Evolutionary conservation across 2,888 invertebrate species (phyloP), one percentile per base, ranked within the genome.

Genomic region (Taenaris catops): DNA sequence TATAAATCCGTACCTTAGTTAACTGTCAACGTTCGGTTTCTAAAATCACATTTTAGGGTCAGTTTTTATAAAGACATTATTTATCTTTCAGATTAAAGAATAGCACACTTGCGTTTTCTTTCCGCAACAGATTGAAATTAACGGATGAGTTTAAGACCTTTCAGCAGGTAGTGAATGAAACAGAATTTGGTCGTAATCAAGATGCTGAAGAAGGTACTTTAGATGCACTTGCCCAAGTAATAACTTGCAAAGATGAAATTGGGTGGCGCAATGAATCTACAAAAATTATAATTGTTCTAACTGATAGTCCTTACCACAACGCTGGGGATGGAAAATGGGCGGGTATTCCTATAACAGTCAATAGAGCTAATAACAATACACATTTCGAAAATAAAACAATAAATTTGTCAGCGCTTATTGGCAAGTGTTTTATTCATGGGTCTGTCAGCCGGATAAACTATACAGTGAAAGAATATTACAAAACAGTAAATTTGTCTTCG

Each of bases 201-300:
- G 94, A 94, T 58, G 56, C 70, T 1, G 94, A 93, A 0, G 96
- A 96, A 75, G 95, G 96, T 3, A 95, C 96, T 0, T 89, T 97
- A 27, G 96, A 97, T 64, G 97, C 95, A 2, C 87, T 97, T 11
- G 93, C 96, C 87, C 97, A 96, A 75, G 74, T 63, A 0, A 59
- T 81, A 40, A 92, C 91, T 2, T 93, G 93, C 54, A 73, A 89
- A 46, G 53, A 91, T 6, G 69, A 89, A 49, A 93, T 96, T 51
- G 93, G 93, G 6, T 97, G 97, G 97, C 81, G 96, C 48, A 67
- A 88, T 0, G 87, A 91, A 31, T 93, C 94, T 0, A 87, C 94
- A 38, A 92, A 92, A 68, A 89, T 96, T 49, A 65, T 96, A 20
- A 88, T 96, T 0, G 91, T 94, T 49, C 90, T 95, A 0, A 94